Conservation (phyloP, 92 coral and sea anemone species). For the Blastomussa wellsi region DNA sequence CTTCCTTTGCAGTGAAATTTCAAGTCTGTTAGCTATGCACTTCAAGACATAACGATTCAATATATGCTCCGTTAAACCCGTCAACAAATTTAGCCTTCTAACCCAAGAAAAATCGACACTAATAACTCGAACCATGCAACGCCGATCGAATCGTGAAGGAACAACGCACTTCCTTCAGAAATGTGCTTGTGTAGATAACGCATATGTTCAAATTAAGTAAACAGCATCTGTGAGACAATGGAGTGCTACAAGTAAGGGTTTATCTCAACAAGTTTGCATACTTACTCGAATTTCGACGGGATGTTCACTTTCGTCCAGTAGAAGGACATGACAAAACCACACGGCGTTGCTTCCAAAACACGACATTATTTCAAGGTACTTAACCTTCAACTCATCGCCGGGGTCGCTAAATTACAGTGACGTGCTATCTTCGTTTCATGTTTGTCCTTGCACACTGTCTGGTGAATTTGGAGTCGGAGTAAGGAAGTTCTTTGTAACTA, state of each 20-base stretch:
- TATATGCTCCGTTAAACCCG: neutral
- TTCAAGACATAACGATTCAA: neutral
- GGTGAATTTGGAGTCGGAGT: neutral
- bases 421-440: conserved; percentile 4
- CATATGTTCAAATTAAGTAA: conserved; percentile 14
- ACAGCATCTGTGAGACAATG: conserved; percentile 27
- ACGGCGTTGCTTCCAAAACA: conserved; percentile 78
- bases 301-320: conserved; percentile 84
- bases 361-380: conserved; percentile 58
- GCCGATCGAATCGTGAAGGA: neutral
- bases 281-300: conserved; percentile 80
- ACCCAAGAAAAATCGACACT: neutral
- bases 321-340: conserved; percentile 75
- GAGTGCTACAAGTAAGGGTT: neutral
- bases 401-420: neutral
- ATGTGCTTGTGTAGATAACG: conserved; percentile 1
- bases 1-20: neutral
- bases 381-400: conserved; percentile 28
- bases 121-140: neutral
- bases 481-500: neutral
- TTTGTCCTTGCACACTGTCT: neutral
- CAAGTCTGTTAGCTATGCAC: neutral
- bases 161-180: neutral
- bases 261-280: conserved; percentile 45
- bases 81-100: neutral